Percentiles rank a stretch among this genome's conserved stretches.
phyloP scores from a whole-genome alignment of 2,888 invertebrate genomes.

The Eretmocerus hayati region DNA sequence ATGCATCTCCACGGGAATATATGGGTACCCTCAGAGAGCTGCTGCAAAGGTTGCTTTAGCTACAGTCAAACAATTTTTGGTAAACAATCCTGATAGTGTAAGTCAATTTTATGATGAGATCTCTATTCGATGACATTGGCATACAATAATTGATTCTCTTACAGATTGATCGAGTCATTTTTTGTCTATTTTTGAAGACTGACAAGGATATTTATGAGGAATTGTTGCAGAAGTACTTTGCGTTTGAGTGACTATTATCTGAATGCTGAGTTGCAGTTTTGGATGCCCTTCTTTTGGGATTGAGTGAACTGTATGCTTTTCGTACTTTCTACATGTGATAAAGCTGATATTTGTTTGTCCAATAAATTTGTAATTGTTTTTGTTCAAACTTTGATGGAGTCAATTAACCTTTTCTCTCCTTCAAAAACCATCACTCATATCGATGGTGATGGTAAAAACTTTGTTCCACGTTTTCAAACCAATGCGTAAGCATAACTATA shows the following conservation, averaged over 20 bases:
- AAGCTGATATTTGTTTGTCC: not conserved
- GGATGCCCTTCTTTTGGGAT: too few relatives aligned
- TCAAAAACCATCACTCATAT: too few relatives aligned
- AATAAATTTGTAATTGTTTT: not conserved
- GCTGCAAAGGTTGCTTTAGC: constrained; percentile 70
- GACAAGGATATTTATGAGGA: constrained; percentile 70
- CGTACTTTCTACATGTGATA: too few relatives aligned
- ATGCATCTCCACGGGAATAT: constrained; percentile 88
- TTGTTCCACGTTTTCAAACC: too few relatives aligned
- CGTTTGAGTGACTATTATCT: constrained; percentile 6
- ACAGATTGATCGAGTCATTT: constrained; percentile 68
- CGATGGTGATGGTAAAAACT: too few relatives aligned
- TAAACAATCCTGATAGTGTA: constrained; percentile 48
- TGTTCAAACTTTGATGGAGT: not conserved
- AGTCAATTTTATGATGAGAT: constrained; percentile 22
- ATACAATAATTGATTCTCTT: constrained; percentile 32
- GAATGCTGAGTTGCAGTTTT: not conserved
- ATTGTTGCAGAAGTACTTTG: constrained; percentile 64
- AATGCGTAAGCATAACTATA: too few relatives aligned
- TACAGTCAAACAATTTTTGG: constrained; percentile 60
- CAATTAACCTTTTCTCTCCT: not conserved
- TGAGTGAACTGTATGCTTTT: too few relatives aligned
- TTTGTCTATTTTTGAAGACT: constrained; percentile 67
- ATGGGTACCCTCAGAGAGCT: constrained; percentile 73
- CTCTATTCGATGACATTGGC: not conserved